Percentiles rank a stretch among this genome's conserved stretches.
Evolutionary conservation across 1,140 invertebrate genomes (phyloP).

Genomic region (Lasioglossum albipes): DNA sequence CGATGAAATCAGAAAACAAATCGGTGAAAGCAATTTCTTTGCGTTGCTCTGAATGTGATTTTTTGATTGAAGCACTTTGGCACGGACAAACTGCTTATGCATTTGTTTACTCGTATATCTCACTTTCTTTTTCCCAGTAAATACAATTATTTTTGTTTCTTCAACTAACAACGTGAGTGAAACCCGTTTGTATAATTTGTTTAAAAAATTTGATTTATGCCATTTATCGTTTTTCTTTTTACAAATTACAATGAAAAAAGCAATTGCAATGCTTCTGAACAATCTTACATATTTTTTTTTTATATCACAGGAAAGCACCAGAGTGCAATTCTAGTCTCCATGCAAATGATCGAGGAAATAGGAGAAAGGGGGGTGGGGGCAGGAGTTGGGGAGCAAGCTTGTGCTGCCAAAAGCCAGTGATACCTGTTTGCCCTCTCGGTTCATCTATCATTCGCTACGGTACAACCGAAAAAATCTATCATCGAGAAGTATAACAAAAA

Average conservation of each 20-base stretch:
- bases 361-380: no score
- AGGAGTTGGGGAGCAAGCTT: constrained; percentile 40
- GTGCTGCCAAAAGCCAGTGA: constrained; percentile 60
- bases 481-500: constrained; percentile 59
- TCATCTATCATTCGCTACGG: constrained; percentile 43
- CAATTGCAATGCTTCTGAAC: constrained; percentile 47
- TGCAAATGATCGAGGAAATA: constrained; percentile 29
- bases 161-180: background rate
- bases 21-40: constrained; percentile 32
- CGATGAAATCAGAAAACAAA: constrained; percentile 16
- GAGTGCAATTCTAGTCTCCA: constrained; percentile 57
- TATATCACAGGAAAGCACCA: constrained; percentile 68
- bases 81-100: constrained; percentile 59
- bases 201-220: constrained; percentile 44
- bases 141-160: constrained; percentile 11
- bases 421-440: constrained; percentile 37
- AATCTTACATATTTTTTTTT: constrained; percentile 46
- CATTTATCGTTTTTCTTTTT: constrained; percentile 28
- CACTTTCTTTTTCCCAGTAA: background rate
- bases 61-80: constrained; percentile 65
- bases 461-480: constrained; percentile 58
- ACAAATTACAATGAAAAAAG: constrained; percentile 43
- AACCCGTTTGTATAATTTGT: constrained; percentile 15
- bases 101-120: constrained; percentile 35
- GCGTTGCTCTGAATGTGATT: constrained; percentile 33